Conservation (phyloP, 2,113 vertebrate genomes). For the Odontophorus gujanensis region DNA sequence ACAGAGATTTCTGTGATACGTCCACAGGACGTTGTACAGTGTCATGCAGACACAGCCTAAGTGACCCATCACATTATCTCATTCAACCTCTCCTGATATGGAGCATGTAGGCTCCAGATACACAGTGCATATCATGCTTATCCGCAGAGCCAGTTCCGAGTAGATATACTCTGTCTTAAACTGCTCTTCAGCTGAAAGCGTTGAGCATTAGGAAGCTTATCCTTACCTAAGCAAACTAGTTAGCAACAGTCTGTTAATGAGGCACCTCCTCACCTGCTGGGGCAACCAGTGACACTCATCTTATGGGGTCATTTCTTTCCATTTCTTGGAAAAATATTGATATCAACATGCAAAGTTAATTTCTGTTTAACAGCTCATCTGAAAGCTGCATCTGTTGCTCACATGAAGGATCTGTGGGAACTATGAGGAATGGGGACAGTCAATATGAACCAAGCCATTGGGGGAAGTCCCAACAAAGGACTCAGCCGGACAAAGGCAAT, state of each 20-base stretch:
- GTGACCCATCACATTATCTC: neutral
- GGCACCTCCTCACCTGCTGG: neutral
- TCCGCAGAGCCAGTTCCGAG: neutral
- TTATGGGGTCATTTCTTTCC: accelerated
- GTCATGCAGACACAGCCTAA: neutral
- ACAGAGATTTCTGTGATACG: accelerated
- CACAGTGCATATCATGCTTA: neutral
- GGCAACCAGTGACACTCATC: neutral
- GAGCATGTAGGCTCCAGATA: accelerated
- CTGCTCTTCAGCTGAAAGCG: neutral
- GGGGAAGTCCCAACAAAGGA: neutral
- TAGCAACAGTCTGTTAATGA: accelerated
- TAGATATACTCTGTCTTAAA: accelerated
- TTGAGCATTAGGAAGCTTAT: neutral
- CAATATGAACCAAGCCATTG: neutral
- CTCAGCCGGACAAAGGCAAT: neutral
- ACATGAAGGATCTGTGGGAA: neutral
- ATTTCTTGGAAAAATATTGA: neutral
- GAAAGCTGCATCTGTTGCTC: neutral
- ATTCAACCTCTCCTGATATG: accelerated
- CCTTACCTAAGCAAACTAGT: neutral
- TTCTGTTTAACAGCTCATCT: neutral
- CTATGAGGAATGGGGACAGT: neutral
- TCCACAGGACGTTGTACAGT: accelerated
- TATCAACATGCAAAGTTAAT: neutral